phyloP scores from a whole-genome alignment of 2,113 vertebrate genomes.

The Shinisaurus crocodilurus region DNA sequence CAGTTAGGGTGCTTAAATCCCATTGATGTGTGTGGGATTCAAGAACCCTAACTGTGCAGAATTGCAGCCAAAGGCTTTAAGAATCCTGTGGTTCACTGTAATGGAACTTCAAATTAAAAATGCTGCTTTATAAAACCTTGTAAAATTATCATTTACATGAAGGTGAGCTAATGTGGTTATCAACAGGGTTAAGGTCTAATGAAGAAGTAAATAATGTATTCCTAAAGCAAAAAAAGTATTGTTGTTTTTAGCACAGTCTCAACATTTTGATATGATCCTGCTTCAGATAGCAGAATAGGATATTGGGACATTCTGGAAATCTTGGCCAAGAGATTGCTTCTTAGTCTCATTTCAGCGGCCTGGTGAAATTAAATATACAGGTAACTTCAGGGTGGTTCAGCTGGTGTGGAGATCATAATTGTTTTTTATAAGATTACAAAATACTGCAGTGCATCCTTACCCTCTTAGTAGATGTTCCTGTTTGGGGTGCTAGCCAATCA shows the following conservation, averaged over 20 bases:
- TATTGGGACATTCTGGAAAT: background rate
- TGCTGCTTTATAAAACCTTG: slow-evolving; percentile 14
- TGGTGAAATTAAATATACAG: background rate
- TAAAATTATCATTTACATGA: background rate
- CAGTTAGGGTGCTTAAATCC: background rate
- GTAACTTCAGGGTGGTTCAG: background rate
- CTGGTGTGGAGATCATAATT: background rate
- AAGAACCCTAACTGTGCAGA: background rate
- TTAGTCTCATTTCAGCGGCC: background rate
- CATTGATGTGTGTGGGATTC: background rate
- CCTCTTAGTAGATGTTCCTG: background rate
- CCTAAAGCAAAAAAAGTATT: background rate
- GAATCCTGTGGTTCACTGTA: slow-evolving; percentile 23
- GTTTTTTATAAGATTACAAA: background rate
- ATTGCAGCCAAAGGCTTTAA: background rate
- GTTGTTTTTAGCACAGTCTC: background rate
- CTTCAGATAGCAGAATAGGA: background rate
- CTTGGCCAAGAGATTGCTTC: background rate
- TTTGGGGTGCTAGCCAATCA: background rate
- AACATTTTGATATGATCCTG: background rate
- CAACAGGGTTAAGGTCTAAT: slow-evolving; percentile 16
- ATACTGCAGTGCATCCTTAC: background rate
- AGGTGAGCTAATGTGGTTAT: background rate
- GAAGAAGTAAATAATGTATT: background rate
- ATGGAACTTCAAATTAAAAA: slow-evolving; percentile 9